Percentiles rank a stretch among this genome's conserved stretches.
Evolutionary conservation across 2,113 vertebrate species (phyloP).

Genomic region (Tachysurus vachellii): DNA sequence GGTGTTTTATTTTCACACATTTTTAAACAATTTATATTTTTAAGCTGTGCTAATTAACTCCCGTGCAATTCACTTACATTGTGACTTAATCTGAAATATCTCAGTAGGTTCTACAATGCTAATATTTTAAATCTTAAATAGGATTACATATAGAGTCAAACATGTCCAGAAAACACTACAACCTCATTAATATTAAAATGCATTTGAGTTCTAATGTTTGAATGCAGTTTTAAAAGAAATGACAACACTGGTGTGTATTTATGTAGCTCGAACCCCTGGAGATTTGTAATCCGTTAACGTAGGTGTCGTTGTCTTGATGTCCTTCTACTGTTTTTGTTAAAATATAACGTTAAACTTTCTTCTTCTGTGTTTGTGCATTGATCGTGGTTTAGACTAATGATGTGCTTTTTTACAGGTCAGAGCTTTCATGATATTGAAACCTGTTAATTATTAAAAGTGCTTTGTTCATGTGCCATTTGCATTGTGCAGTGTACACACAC

Average conservation of each 20-base stretch:
- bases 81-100: neutral
- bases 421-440: neutral
- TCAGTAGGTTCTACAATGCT: neutral
- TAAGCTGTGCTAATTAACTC: neutral
- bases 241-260: neutral
- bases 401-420: conserved; percentile 8
- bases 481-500: no score
- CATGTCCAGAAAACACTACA: neutral
- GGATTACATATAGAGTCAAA: neutral
- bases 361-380: neutral
- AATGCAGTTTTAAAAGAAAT: neutral
- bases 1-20: neutral
- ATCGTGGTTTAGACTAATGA: neutral
- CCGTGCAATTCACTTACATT: neutral
- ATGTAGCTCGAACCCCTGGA: neutral
- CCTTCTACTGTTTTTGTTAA: neutral
- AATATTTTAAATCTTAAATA: neutral
- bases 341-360: neutral
- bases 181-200: neutral
- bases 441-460: neutral
- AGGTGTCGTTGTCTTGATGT: neutral
- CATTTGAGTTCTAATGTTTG: neutral
- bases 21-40: neutral
- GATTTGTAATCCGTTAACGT: neutral
- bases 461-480: neutral